Conservation (phyloP, 2,113 vertebrate genomes). For the Sprattus sprattus region DNA sequence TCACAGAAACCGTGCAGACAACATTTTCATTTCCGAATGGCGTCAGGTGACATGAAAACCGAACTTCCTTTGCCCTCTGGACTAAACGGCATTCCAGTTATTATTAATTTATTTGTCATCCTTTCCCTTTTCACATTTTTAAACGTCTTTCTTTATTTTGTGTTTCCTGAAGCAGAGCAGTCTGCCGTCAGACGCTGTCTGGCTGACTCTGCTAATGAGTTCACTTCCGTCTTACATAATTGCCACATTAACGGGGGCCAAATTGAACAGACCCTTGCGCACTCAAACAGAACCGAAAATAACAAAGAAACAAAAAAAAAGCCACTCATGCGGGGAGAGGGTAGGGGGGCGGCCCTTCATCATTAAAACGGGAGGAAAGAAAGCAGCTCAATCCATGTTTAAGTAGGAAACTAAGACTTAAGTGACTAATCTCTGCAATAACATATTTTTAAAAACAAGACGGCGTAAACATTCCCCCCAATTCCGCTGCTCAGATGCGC, state of each 20-base stretch:
- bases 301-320: background rate
- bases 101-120: background rate
- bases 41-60: background rate
- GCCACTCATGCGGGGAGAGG: background rate
- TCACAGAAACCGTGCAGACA: background rate
- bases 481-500: too few relatives aligned
- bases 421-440: background rate
- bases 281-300: background rate
- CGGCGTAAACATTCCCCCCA: too few relatives aligned
- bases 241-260: conserved; percentile 17
- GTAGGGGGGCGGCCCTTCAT: background rate
- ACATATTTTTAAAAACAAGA: background rate
- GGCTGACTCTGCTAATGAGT: conserved; percentile 28
- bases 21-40: background rate
- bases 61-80: background rate
- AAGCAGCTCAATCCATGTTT: background rate
- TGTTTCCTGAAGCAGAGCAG: conserved; percentile 1
- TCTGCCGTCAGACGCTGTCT: background rate
- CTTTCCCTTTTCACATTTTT: background rate
- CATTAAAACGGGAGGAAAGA: background rate
- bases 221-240: conserved; percentile 32
- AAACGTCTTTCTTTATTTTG: background rate
- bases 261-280: conserved; percentile 8
- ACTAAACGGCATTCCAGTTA: background rate
- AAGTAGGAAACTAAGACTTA: background rate